Evolutionary conservation across 2,113 vertebrate genomes (phyloP), one percentile per base, ranked within the genome.

Genomic region (Lamprotornis superbus): DNA sequence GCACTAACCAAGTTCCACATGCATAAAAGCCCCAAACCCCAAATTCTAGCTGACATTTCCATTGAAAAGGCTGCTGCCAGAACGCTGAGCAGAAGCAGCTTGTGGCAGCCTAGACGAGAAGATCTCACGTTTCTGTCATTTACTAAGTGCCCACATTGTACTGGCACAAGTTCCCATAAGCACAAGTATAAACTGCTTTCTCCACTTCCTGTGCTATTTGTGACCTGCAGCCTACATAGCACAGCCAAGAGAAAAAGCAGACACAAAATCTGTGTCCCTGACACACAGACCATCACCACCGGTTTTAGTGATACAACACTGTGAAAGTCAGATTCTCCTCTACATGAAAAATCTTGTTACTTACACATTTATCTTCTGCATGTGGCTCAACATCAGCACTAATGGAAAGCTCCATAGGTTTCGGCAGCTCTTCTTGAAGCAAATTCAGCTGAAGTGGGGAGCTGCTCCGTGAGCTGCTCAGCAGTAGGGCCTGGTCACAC

Each of bases 361-460:
- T 98, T 94, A 98, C 97, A 24, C 65, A 53, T 83, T 95, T 53
- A 15, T 75, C 40, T 49, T 95, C 93, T 53, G 71, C 22, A 28
- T 3, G 25, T 25, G n/a, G 52, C n/a, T 71, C 80, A 61, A 35
- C 65, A 63, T 53, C 89, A 42, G 39, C 52, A 57, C 90, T 96
- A 77, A 94, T 31, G 47, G 95, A 96, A 23, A 97, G 92, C 25
- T 98, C 98, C 21, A 90, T 94, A 0, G 95, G 95, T 39, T 97
- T 97, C 63, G 98, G 98, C 81, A 98, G 81, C 59, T 99, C 98
- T 49, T 99, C 98, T 83, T 98, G 98, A 90, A 99, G 98, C 68
- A 99, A 94, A 94, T 99, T 98, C 57, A 99, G 97, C 97, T 99
- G 99, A 37, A 99, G 97, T 0, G 98, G 98, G 8, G 99, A 99